Evolutionary conservation across 2,113 vertebrate genomes (phyloP), one percentile per base, ranked within the genome.

Genomic region (Lepisosteus oculatus): DNA sequence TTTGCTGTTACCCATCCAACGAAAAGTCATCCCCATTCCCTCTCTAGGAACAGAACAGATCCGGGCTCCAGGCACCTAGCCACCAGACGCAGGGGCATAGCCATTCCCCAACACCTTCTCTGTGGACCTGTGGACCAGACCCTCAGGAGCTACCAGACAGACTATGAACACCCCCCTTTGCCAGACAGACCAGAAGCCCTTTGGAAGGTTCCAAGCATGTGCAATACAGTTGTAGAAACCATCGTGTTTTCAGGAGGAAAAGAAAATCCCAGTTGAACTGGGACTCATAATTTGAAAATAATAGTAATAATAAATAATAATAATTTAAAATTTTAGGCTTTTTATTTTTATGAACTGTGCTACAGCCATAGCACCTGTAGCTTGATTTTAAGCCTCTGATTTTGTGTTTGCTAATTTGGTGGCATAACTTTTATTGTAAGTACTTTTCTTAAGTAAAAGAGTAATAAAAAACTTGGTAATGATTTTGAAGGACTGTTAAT

Each of bases 151-250:
- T 15, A 61, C 56, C 42, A 13, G n/a, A 44, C 45, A 42, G 54
- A 65, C 47, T 61, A 55, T 45, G 41, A 13, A 43, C 62, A 55
- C 8, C 61, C 47, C 61, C 47, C 43, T 8, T 45, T 15, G 41
- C 43, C 65, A 15, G 29, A 62, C 3, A 64, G 67, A 8, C 47
- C 64, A 66, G 56, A 72, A 12, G 29, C 42, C 57, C 57, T 12
- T 47, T 17, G 62, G 15, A 14, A 42, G 41, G 43, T 54, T 61
- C 29, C 44, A 66, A 74, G 47, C 73, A 74, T 15, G 68, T 74
- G 73, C 73, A 74, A 74, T 74, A 74, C 41, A 62, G 68, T 44
- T 43, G 45, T 54, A 69, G 54, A 55, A 55, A n/a, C 29, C 42
- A 56, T 59, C 3, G 54, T 9, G 12, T 54, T 61, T 61, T 44